These are phyloP conservation scores for Cepaea nemoralis DNA, from an alignment of 1,140 invertebrate species.

Conservation along the genomic window DNA sequence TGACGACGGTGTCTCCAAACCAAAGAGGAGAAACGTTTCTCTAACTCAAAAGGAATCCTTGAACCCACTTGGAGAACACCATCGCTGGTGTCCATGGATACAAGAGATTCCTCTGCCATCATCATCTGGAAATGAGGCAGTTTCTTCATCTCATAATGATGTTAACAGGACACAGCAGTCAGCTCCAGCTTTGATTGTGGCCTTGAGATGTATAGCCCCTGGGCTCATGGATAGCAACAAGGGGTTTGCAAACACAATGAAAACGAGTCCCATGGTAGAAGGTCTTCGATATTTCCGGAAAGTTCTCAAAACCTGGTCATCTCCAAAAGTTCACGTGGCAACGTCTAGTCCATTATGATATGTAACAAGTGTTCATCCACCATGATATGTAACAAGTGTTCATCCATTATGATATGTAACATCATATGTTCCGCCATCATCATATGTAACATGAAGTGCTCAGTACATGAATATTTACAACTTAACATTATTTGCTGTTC, in stretches of 20 bases:
- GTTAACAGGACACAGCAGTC: not conserved
- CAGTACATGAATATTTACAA: too few relatives aligned
- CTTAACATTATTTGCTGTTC: too few relatives aligned
- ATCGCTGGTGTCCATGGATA: constrained; percentile 58
- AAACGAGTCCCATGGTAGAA: constrained; percentile 47
- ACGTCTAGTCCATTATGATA: too few relatives aligned
- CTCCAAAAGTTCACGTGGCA: constrained; percentile 33
- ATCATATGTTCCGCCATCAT: too few relatives aligned
- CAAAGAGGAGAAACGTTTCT: constrained; percentile 40
- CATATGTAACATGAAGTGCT: too few relatives aligned
- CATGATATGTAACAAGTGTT: too few relatives aligned
- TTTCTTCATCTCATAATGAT: not conserved
- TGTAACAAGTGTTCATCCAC: too few relatives aligned
- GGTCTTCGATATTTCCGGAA: constrained; percentile 50
- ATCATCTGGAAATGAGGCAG: not conserved
- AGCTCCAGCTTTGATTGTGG: constrained; percentile 20
- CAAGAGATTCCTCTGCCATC: not conserved
- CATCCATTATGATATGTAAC: too few relatives aligned
- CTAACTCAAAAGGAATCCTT: constrained; percentile 44
- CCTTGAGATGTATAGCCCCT: constrained; percentile 22
- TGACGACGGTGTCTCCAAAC: constrained; percentile 24
- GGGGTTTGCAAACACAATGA: constrained; percentile 30
- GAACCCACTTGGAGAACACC: constrained; percentile 53
- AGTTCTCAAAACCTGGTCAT: constrained; percentile 50
- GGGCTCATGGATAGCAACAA: constrained; percentile 39